A percentile compares a stretch with the other conserved stretches of the same genome.
Evolutionary conservation across 1,140 invertebrate species (phyloP).

Genomic region (Scaptomyza graminum): DNA sequence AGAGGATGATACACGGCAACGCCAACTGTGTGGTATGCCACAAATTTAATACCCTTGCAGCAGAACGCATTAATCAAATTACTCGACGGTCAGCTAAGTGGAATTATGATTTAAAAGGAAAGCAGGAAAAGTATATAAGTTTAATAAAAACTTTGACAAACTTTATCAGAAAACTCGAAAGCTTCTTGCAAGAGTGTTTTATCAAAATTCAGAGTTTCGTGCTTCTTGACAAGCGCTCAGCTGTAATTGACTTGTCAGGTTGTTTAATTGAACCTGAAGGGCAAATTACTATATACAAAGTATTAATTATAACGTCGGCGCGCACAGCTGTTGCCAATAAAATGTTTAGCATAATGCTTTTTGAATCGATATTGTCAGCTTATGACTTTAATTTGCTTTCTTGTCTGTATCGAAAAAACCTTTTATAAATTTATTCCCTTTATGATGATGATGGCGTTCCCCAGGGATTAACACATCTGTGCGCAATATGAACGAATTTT

Average conservation of each 20-base stretch:
- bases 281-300: not conserved
- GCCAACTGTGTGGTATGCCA: slow-evolving; percentile 1
- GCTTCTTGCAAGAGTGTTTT: not conserved
- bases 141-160: too few relatives aligned
- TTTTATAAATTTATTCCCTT: not conserved
- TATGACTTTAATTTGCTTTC: not conserved
- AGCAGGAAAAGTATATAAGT: too few relatives aligned
- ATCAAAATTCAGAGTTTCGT: slow-evolving; percentile 26
- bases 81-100: not conserved
- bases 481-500: not conserved
- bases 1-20: slow-evolving; percentile 21
- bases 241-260: slow-evolving; percentile 72
- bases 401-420: too few relatives aligned
- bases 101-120: not conserved
- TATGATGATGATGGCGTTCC: not conserved
- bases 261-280: slow-evolving; percentile 67
- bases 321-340: slow-evolving; percentile 11
- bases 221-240: slow-evolving; percentile 42
- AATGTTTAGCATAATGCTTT: slow-evolving; percentile 3
- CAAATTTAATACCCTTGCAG: slow-evolving; percentile 11
- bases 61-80: slow-evolving; percentile 16
- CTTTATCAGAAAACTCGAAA: not conserved
- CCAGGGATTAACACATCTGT: not conserved
- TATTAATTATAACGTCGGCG: not conserved
- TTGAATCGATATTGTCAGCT: slow-evolving; percentile 1